Percentiles rank a stretch among this genome's conserved stretches.
phyloP scores from a whole-genome alignment of 2,888 invertebrate genomes.

The Papilio gigon region DNA sequence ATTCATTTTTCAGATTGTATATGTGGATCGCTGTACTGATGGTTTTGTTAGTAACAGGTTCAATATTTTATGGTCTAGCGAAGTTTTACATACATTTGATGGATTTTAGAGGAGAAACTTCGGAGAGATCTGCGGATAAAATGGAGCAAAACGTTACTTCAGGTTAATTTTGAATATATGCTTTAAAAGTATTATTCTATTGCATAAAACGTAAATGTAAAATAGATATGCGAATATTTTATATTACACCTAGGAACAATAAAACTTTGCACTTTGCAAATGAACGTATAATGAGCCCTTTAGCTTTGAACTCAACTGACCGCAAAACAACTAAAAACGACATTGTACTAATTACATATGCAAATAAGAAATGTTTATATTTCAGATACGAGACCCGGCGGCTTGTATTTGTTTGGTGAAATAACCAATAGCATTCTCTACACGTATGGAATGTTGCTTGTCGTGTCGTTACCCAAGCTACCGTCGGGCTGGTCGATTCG shows the following conservation, averaged over 20 bases:
- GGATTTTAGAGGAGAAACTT: constrained; percentile 49
- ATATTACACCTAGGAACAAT: too few species aligned
- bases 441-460: constrained; percentile 90
- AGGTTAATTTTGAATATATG: constrained; percentile 16
- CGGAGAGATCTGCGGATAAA: constrained; percentile 39
- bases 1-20: constrained; percentile 78
- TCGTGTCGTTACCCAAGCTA: constrained; percentile 89
- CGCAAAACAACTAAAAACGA: constrained; percentile 12
- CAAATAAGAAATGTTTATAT: constrained; percentile 47
- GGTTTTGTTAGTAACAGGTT: constrained; percentile 85
- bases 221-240: too few species aligned
- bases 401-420: constrained; percentile 87
- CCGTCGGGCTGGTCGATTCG: constrained; percentile 91
- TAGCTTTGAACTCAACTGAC: constrained; percentile 8
- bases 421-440: constrained; percentile 88
- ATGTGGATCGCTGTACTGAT: constrained; percentile 90
- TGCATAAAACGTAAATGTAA: too few species aligned
- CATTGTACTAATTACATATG: neutral
- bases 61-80: constrained; percentile 85
- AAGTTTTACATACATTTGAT: constrained; percentile 78
- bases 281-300: constrained; percentile 11
- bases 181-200: too few species aligned
- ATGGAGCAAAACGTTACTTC: constrained; percentile 34
- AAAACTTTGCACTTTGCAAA: neutral
- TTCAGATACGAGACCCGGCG: constrained; percentile 73